These are phyloP conservation scores for Glossosoma conforme DNA, from an alignment of 1,140 invertebrate genomes.

Conservation along the genomic window DNA sequence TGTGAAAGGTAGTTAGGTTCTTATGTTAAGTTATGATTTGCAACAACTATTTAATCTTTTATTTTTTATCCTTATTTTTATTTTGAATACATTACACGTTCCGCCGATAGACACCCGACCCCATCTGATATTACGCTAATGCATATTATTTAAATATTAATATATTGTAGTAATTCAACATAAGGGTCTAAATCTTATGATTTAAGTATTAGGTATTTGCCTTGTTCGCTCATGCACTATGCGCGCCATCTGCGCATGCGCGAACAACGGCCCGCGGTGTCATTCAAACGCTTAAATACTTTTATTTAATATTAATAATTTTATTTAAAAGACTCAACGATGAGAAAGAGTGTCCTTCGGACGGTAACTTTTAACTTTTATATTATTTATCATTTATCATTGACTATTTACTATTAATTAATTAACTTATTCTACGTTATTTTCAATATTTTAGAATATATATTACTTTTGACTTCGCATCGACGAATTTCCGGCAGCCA, in stretches of 20 bases:
- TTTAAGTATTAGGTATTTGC: too few relatives aligned
- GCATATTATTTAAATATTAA: slow-evolving; percentile 14
- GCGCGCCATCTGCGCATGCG: slow-evolving; percentile 14
- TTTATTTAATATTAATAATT: background rate
- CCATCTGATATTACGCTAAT: too few relatives aligned
- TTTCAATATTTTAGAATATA: slow-evolving; percentile 23
- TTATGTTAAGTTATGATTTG: slow-evolving; percentile 34
- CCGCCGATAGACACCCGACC: too few relatives aligned
- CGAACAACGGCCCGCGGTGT: slow-evolving; percentile 2
- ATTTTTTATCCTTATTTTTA: slow-evolving; percentile 17
- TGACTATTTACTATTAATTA: slow-evolving; percentile 13
- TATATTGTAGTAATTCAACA: too few relatives aligned
- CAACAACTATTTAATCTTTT: slow-evolving; percentile 29
- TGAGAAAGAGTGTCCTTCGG: slow-evolving; percentile 6
- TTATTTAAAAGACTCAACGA: background rate
- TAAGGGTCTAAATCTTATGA: too few relatives aligned
- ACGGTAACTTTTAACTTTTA: slow-evolving; percentile 3
- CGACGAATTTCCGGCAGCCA: slow-evolving; percentile 1
- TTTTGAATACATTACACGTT: slow-evolving; percentile 10
- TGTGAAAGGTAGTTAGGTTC: slow-evolving; percentile 24
- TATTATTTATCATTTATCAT: slow-evolving; percentile 8
- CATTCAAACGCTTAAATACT: slow-evolving; percentile 1
- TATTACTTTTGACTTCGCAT: slow-evolving; percentile 15
- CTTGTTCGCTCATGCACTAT: slow-evolving; percentile 6
- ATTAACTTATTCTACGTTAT: slow-evolving; percentile 23